Conservation (phyloP, 1,140 invertebrate genomes). For the Drosophila setifemur region DNA sequence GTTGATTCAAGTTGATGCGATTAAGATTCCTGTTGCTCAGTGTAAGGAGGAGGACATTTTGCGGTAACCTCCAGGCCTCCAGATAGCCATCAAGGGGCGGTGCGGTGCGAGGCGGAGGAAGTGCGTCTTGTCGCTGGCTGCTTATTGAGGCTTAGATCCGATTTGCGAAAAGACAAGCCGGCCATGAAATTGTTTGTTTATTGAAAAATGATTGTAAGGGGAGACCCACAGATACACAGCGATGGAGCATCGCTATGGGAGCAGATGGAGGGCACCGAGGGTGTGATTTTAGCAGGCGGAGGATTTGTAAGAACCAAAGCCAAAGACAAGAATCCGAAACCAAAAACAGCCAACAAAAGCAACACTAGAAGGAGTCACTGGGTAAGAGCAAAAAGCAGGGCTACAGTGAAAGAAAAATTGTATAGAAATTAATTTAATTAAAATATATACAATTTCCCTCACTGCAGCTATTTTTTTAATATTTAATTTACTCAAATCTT, state of each 20-base stretch:
- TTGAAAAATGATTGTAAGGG: conserved; percentile 77
- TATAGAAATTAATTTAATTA: no score
- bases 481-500: no score
- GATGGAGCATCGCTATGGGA: no score
- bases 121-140: conserved; percentile 78
- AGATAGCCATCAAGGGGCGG: conserved; percentile 55
- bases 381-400: conserved; percentile 31
- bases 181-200: conserved; percentile 81
- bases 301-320: conserved; percentile 35
- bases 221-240: neutral
- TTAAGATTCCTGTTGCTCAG: conserved; percentile 50
- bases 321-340: conserved; percentile 42
- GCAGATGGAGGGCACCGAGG: neutral
- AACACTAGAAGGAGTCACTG: conserved; percentile 34
- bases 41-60: conserved; percentile 50
- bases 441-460: neutral
- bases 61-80: conserved; percentile 10
- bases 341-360: conserved; percentile 37
- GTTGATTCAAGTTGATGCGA: conserved; percentile 35
- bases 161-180: conserved; percentile 76
- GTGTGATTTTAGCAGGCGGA: conserved; percentile 8
- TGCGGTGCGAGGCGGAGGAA: conserved; percentile 34
- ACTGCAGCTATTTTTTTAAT: no score
- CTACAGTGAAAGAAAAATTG: conserved; percentile 10
- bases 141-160: conserved; percentile 81